Base-by-base conservation (phyloP, 1,140 invertebrate species). In the Drosophila repletoides region DNA sequence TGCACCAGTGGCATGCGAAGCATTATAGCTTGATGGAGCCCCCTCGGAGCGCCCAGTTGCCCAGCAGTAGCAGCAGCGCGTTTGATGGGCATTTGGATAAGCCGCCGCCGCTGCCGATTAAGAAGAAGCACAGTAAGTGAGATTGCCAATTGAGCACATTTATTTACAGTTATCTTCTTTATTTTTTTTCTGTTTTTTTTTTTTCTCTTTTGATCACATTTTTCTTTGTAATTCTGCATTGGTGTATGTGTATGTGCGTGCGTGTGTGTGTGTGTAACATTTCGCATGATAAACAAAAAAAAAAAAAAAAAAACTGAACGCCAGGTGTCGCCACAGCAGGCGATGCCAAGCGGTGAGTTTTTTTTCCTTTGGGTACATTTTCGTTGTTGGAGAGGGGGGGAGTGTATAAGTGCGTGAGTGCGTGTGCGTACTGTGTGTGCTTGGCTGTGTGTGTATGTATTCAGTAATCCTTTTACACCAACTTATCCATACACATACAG, bases 51-150 rank as follows among this genome's bases (percentile, higher is more conserved):
- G 51, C 52, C 9, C 51, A 65, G 19, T 41, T 76, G 40, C 66
- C 71, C 4, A 75, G 53, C 1, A 79, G 79, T 46, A 72, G 67
- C 43, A 71, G 21, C 84, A 48, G 56, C 31, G 72, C 60, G 10
- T 74, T 76, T 6, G 75, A 80, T 88, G 69, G 90, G 76, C 75
- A 93, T 73, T 5, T 75, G 38, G 93, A 91, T 36, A 93, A 93
- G 89, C 97, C 97, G 49, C 97, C 97, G 33, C 97, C 97, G 40
- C 91, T 98, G 59, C 97, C 97, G 15, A 93, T 95, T 0, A 98
- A 98, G 91, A 97, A 97, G 91, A 95, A 95, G 90, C 95, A 98
- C 92, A 97, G 97, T 98, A 93, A 96, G 96, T 96, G 89, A 77
- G 51, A 49, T 64, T 56, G 45, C 41, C 48, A 38, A 38, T 34